Evolutionary conservation across 2,888 invertebrate genomes (phyloP), one percentile per base, ranked within the genome.

Genomic region (Abscondita cerata): DNA sequence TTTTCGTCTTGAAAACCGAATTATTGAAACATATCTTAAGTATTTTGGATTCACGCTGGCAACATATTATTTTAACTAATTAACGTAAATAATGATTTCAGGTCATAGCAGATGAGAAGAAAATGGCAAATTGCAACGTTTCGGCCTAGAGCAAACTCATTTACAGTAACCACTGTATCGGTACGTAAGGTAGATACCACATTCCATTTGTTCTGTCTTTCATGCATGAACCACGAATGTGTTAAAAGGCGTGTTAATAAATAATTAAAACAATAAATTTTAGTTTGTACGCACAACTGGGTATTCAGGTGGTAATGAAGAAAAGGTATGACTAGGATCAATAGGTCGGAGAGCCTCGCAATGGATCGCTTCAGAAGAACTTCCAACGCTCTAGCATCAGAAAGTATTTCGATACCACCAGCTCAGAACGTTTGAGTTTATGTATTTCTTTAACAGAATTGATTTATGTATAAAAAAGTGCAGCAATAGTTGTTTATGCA

Each of bases 151-250:
- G 89, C 92, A 67, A 93, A 92, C 81, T 92, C 92, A 68, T 90
- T 91, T 79, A 93, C 93, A 66, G 91, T 91, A 52, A 93, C 93
- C 71, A 93, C 93, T 75, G 92, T 93, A 78, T 93, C 93, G 87
- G 93, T 93, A 87, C 89, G 91, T 81, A 81, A 80, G 78, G 73
- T 75, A 74, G 47, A 65, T 64, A 52, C 47, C 34, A 15, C 34
- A 12, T 16, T 44, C 25, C 25, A 25, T 25, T 25, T 25, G 25
- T 25, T 4, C 20, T 20, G 20, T 46, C 3, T 36, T 6, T 12
- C 13, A 9, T 11, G 36, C 36, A 36, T 9, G 36, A 36, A 12
- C 3, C 3, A 12, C n/a, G 36, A 2, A 36, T 12, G n/a, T 11
- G 11, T 9, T 6, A 36, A 36, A 12, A 12, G 3, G 11, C 11